These are phyloP conservation scores for Xanthia icteritia DNA, from an alignment of 2,888 invertebrate species.

Conservation along the genomic window DNA sequence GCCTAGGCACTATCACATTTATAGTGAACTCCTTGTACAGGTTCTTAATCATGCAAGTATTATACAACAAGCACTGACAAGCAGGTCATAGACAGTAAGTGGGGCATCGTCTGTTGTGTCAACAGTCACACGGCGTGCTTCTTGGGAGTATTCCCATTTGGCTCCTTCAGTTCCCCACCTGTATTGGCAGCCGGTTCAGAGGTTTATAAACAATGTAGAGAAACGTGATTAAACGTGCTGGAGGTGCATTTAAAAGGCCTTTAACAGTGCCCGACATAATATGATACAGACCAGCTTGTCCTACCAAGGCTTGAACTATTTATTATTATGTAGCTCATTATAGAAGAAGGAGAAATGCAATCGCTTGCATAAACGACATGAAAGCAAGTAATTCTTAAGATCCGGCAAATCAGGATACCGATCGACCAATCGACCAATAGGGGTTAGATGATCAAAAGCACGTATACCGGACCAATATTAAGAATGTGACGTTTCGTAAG, in stretches of 20 bases:
- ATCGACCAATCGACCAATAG: neutral
- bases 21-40: neutral
- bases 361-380: neutral
- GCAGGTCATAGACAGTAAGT: neutral
- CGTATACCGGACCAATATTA: conserved; percentile 36
- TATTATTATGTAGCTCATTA: no score
- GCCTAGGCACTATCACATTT: neutral
- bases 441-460: conserved; percentile 10
- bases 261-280: neutral
- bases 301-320: no score
- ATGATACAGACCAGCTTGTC: neutral
- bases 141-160: neutral
- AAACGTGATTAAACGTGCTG: neutral
- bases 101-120: neutral
- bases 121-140: neutral
- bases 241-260: neutral
- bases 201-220: neutral
- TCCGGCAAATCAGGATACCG: conserved; percentile 7
- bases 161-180: neutral
- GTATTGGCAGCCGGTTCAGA: neutral
- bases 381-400: neutral
- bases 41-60: neutral
- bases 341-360: no score
- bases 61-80: neutral
- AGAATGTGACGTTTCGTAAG: conserved; percentile 46